A percentile compares a stretch with the other conserved stretches of the same genome.
Evolutionary conservation across 2,797 vertebrate genomes (phyloP).

Genomic region (Limnodromus scolopaceus): DNA sequence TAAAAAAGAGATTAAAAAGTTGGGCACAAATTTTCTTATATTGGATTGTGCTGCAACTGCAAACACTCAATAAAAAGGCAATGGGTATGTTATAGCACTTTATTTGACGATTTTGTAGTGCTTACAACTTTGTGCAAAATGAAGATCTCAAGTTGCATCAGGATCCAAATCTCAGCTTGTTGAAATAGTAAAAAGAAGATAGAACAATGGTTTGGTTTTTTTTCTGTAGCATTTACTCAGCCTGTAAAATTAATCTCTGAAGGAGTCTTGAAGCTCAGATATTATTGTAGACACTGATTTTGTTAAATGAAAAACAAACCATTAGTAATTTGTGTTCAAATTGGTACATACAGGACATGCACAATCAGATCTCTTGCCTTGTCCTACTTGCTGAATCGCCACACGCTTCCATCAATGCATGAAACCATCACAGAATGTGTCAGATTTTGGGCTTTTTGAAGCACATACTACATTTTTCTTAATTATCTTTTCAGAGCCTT

Average conservation of each 20-base stretch:
- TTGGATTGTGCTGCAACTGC: not conserved
- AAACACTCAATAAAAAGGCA: not conserved
- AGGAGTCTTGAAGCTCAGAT: not conserved
- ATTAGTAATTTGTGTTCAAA: not conserved
- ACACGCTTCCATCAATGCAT: not conserved
- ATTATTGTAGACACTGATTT: not conserved
- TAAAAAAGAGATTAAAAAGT: not conserved
- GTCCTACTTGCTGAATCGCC: not conserved
- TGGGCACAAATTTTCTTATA: not conserved
- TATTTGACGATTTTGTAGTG: not conserved
- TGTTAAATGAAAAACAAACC: not conserved
- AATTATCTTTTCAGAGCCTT: not conserved
- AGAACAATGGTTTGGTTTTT: not conserved
- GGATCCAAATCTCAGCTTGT: not conserved
- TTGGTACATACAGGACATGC: not conserved
- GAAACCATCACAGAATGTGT: not conserved
- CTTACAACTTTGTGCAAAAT: not conserved
- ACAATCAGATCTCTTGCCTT: not conserved
- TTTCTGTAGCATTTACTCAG: not conserved
- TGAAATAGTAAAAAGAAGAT: not conserved
- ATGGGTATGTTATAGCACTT: not conserved
- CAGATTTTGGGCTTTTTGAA: not conserved
- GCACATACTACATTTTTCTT: not conserved
- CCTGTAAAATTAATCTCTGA: not conserved
- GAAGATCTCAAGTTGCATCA: not conserved